A percentile compares a stretch with the other conserved stretches of the same genome.
phyloP scores from a whole-genome alignment of 1,140 invertebrate species.

The Xylocopa sonorina region DNA sequence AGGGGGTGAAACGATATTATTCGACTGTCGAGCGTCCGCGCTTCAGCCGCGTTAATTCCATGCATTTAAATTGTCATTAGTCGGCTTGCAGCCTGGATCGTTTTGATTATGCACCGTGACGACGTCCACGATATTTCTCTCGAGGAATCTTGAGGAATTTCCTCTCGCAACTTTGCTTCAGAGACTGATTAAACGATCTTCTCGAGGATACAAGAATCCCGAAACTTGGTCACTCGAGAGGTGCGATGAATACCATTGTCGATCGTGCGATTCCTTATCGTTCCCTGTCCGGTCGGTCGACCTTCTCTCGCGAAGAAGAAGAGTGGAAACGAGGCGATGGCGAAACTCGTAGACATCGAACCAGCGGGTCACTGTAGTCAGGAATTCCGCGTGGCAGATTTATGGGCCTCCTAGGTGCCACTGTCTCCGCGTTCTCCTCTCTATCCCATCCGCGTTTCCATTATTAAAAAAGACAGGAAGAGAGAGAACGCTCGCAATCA shows the following conservation, averaged over 20 bases:
- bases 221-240: too few species aligned
- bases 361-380: constrained; percentile 46
- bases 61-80: constrained; percentile 75
- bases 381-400: constrained; percentile 65
- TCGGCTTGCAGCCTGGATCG: constrained; percentile 46
- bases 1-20: constrained; percentile 65
- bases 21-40: constrained; percentile 33
- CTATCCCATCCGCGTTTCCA: constrained; percentile 42
- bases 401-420: constrained; percentile 62
- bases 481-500: not conserved
- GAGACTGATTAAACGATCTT: too few species aligned
- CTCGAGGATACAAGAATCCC: too few species aligned
- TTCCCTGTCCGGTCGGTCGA: too few species aligned
- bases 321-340: constrained; percentile 28
- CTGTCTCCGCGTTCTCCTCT: constrained; percentile 47
- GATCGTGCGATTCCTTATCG: too few species aligned
- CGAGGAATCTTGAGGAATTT: not conserved
- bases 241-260: too few species aligned
- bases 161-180: too few species aligned
- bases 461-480: constrained; percentile 12
- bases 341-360: constrained; percentile 40
- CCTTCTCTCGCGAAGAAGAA: too few species aligned
- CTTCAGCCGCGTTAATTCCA: constrained; percentile 64
- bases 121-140: not conserved
- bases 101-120: constrained; percentile 18